phyloP scores from a whole-genome alignment of 2,888 invertebrate genomes.

The Hecatera dysodea region DNA sequence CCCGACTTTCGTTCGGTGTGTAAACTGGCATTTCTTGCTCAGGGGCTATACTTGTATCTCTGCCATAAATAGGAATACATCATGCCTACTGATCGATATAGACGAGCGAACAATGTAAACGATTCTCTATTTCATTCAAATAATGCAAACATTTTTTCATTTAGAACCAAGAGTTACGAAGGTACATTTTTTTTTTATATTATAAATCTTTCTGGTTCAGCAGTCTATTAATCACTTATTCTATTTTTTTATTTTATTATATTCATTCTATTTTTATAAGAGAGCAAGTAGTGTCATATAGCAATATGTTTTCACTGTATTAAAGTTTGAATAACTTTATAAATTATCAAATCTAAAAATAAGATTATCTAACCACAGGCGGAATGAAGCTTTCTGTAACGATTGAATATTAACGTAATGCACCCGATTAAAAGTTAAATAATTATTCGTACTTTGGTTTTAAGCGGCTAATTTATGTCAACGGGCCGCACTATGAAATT shows the following conservation, averaged over 20 bases:
- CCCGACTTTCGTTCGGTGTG: conserved; percentile 17
- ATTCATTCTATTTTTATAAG: background rate
- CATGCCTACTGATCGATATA: background rate
- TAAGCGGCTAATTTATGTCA: background rate
- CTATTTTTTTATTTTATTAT: no score
- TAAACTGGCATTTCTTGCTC: background rate
- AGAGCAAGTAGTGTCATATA: background rate
- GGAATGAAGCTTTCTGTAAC: conserved; percentile 16
- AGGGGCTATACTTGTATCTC: background rate
- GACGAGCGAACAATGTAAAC: background rate
- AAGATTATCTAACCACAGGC: background rate
- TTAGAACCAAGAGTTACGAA: no score
- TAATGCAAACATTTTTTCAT: background rate
- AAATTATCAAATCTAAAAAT: background rate
- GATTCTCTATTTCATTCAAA: background rate
- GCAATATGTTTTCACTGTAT: background rate
- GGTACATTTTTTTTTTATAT: background rate
- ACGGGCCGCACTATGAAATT: conserved; percentile 5
- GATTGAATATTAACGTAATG: background rate
- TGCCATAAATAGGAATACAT: background rate
- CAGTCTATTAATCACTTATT: no score
- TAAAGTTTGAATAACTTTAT: background rate
- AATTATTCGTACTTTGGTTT: background rate
- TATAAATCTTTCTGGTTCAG: background rate
- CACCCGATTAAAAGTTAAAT: background rate